Base-by-base conservation (phyloP, 2,888 invertebrate genomes). In the Conomelus anceps region DNA sequence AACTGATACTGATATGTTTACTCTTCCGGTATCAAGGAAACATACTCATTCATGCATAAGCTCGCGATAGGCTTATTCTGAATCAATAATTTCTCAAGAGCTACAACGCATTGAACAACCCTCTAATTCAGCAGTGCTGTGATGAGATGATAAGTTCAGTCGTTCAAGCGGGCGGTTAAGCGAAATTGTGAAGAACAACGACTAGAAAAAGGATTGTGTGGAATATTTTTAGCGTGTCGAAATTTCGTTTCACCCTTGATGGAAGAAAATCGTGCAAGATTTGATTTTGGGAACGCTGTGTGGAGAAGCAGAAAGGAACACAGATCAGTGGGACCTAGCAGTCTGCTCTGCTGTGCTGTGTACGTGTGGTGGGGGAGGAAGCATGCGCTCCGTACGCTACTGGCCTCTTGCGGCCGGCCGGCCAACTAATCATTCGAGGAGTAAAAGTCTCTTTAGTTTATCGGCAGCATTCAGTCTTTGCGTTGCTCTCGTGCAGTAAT, bases 401-500 rank as follows among this genome's bases (percentile, higher is more conserved):
- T 63, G 63, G 63, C 63, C 63, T 63, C 63, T 63, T 63, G 63
- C 63, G 63, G 63, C 63, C 63, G n/a, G n/a, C n/a, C 20, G 7
- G n/a, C 7, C 63, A 63, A 63, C 63, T 63, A 63, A n/a, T n/a
- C 63, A 63, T 63, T 63, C 63, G n/a, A n/a, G 22, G 29, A 26
- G 89, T 88, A 90, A 85, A 88, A 90, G 26, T 34, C 24, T 63
- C 26, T 41, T 84, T 89, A 88, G 89, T 88, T 23, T 87, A 88
- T 87, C 87, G 84, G 24, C 26, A 23, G 86, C 84, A 34, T 29
- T 90, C 89, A 87, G 89, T 89, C 89, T 22, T 85, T 87, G 34
- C 88, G 88, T 89, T 89, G 85, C 88, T 86, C 89, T 89, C 89
- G 87, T 88, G 88, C 88, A 63, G 63, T 63, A 3, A 63, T n/a